Evolutionary conservation across 1,140 invertebrate genomes (phyloP).

Genomic region (Pogonus chalceus): DNA sequence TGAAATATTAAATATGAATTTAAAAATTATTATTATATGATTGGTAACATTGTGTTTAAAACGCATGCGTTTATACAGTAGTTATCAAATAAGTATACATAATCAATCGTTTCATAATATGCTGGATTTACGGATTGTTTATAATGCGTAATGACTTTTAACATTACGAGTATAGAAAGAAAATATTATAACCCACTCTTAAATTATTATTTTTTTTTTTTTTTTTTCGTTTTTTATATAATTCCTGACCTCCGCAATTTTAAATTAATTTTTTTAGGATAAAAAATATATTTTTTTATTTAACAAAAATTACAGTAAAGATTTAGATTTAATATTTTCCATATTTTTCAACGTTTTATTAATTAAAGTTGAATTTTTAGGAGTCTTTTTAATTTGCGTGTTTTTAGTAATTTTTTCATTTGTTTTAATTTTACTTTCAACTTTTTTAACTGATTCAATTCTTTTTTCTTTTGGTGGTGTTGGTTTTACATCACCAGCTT

Average conservation of each 20-base stretch:
- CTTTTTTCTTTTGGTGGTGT: too few species aligned
- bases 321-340: too few species aligned
- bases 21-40: too few species aligned
- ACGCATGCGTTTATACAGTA: constrained; percentile 18
- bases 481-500: background rate
- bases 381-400: too few species aligned
- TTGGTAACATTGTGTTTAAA: too few species aligned
- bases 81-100: constrained; percentile 17
- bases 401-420: too few species aligned
- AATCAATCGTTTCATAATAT: constrained; percentile 27
- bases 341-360: constrained; percentile 5
- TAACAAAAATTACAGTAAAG: too few species aligned
- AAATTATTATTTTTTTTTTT: background rate
- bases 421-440: too few species aligned
- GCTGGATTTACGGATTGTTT: constrained; percentile 10
- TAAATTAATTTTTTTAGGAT: background rate
- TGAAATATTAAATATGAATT: too few species aligned
- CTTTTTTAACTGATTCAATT: too few species aligned
- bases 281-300: too few species aligned
- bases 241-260: constrained; percentile 8
- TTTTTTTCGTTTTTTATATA: background rate
- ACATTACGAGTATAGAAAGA: background rate
- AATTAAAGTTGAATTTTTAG: too few species aligned
- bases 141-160: background rate
- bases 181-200: constrained; percentile 1